Base-by-base conservation (phyloP, 1,140 invertebrate genomes). In the Ooceraea biroi region DNA sequence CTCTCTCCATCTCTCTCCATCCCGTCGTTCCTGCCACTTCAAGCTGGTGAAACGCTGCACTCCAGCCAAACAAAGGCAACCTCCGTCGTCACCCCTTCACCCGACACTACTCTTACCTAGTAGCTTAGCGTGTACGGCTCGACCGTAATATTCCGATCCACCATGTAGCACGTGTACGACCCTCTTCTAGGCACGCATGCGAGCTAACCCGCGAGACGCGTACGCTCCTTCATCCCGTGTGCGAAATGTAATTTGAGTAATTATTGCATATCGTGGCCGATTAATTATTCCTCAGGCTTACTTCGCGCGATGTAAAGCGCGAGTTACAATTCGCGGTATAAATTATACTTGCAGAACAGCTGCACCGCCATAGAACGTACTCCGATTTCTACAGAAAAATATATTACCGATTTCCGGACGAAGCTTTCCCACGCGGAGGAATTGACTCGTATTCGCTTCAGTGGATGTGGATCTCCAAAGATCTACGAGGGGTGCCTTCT, bases 61-160 rank as follows among this genome's bases (percentile, higher is more conserved):
- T 93, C 88, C 85, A 93, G 69, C 50, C 82, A 85, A 93, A 93
- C 92, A 93, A 92, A 93, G 88, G 90, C 85, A 89, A 88, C 87
- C 87, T 85, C 63, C 77, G 83, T 86, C 78, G 88, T 68, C 58
- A 65, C 83, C 85, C 84, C 87, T 85, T 63, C 58, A 65, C 77
- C 52, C 76, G 73, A 60, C 76, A 82, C 57, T 68, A 76, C 82
- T 84, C 72, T 82, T 85, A 77, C 73, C 82, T 27, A 82, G 60
- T 83, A 87, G 86, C 82, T 87, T 87, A 71, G 73, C 30, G 19
- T 66, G 61, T 80, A 71, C 82, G 14, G 63, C 83, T 61, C 66
- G 58, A 66, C 73, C 46, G 68, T 87, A 88, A 87, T 87, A 74
- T 77, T 74, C 25, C 66, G 73, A 88, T 76, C 60, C 80, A 84